These are phyloP conservation scores for Nomada lathburiana DNA, from an alignment of 2,888 invertebrate species.

Conservation along the genomic window DNA sequence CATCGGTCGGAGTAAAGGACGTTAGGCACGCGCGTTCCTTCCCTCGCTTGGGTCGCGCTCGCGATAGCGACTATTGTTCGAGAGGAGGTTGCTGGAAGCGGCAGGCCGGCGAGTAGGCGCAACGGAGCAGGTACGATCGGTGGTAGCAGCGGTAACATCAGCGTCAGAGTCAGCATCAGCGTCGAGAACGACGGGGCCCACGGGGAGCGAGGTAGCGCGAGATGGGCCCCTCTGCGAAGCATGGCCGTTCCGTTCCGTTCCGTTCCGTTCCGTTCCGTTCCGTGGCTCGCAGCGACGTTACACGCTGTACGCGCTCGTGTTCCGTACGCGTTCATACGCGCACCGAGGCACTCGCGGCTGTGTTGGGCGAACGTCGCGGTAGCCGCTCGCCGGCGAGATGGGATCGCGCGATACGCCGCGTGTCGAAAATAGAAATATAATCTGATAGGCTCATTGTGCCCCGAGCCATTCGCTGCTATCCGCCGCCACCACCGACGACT, in stretches of 20 bases:
- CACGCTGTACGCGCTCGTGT: constrained; percentile 38
- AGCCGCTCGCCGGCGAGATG: constrained; percentile 80
- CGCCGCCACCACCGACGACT: constrained; percentile 78
- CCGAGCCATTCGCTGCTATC: constrained; percentile 81
- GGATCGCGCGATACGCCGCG: constrained; percentile 83
- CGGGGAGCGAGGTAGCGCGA: constrained; percentile 57
- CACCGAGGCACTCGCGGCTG: constrained; percentile 21
- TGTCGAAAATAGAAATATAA: constrained; percentile 85
- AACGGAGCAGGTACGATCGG: constrained; percentile 35
- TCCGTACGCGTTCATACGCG: constrained; percentile 27
- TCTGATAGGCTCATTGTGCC: constrained; percentile 84
- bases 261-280: constrained; percentile 30
- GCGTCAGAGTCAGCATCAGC: constrained; percentile 64
- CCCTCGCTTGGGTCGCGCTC: constrained; percentile 7
- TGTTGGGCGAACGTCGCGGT: constrained; percentile 74
- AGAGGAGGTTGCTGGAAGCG: background rate
- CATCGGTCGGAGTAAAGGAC: constrained; percentile 52
- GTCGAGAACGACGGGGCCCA: constrained; percentile 36
- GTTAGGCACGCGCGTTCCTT: constrained; percentile 58
- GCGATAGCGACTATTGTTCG: constrained; percentile 23
- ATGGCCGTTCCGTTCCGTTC: constrained; percentile 26
- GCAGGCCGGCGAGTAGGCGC: background rate
- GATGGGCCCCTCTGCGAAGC: constrained; percentile 44
- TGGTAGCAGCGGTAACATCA: constrained; percentile 52
- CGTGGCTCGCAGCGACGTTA: constrained; percentile 13